Evolutionary conservation across 1,140 invertebrate species (phyloP), one percentile per base, ranked within the genome.

Genomic region (Phocides pigmalion): DNA sequence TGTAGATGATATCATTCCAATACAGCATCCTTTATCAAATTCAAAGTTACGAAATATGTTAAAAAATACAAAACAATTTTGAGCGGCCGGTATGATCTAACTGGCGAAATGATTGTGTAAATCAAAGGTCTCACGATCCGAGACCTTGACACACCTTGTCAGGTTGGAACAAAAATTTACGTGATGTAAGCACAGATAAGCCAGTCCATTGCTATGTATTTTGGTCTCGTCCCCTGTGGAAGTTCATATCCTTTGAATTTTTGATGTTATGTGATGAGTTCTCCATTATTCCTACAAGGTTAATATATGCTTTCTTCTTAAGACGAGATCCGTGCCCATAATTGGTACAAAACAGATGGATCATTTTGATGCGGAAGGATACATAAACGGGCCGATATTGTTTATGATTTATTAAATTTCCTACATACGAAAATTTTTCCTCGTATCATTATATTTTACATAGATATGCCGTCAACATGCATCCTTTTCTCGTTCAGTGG

Each of bases 71-170:
- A 62, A 68, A 54, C 32, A 51, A 32, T 53, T 37, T 49, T 62
- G 28, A 49, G 44, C 22, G 17, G 17, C 20, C 19, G 58, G 58
- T 50, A 62, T 50, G 58, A 62, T 62, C 58, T 61, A 61, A 63
- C 66, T 37, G 62, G 47, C 53, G 53, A 63, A 72, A 46, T 64
- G 63, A 63, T 66, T 72, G 66, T 66, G 61, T 68, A 69, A 72
- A 69, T 66, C 61, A 61, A 54, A 54, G 51, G 35, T 54, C 35
- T 19, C 35, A 22, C 64, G 47, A 53, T 66, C 35, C 25, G 39
- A 49, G 61, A 66, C 68, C 68, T 71, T 71, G 68, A 71, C 68
- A 71, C 68, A 64, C 68, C 68, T 59, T 16, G 65, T 62, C 63
- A 64, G 35, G 61, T 64, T 53, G 12, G 42, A 62, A 53, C 47